Evolutionary conservation across 2,797 vertebrate genomes (phyloP).

Genomic region (Lepilemur septentrionalis): DNA sequence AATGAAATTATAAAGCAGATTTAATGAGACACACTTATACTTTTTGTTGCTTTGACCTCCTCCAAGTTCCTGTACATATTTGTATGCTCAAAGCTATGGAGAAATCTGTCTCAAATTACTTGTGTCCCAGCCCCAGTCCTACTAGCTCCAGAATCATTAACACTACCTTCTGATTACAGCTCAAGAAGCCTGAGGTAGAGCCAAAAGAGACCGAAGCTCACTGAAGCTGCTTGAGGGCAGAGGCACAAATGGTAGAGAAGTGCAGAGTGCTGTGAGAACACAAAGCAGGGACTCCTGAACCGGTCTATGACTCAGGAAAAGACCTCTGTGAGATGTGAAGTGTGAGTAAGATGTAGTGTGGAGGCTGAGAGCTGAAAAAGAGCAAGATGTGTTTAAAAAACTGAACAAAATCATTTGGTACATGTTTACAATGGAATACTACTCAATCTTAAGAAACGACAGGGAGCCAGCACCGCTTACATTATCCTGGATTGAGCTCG

Average conservation of each 20-base stretch:
- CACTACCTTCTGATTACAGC: not conserved
- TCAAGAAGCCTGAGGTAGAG: not conserved
- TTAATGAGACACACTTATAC: not conserved
- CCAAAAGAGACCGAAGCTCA: not conserved
- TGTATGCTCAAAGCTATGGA: not conserved
- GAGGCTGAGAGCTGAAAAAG: not conserved
- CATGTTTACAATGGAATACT: no score
- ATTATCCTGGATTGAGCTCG: no score
- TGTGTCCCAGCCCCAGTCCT: not conserved
- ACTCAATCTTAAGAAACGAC: no score
- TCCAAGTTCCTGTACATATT: not conserved
- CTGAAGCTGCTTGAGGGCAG: not conserved
- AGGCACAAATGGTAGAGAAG: not conserved
- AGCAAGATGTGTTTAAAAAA: not conserved
- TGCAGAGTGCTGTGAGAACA: not conserved
- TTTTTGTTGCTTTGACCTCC: not conserved
- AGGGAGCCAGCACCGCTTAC: no score
- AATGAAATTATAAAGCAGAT: constrained; percentile 39
- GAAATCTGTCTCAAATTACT: not conserved
- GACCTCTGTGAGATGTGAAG: not conserved
- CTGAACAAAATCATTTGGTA: not conserved
- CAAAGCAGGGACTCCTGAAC: not conserved
- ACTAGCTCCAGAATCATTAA: not conserved
- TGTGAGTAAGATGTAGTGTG: not conserved
- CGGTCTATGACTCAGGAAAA: not conserved